Percentiles rank a stretch among this genome's conserved stretches.
Conservation (phyloP, 2,888 invertebrate species). For the Teleiodes luculella region DNA sequence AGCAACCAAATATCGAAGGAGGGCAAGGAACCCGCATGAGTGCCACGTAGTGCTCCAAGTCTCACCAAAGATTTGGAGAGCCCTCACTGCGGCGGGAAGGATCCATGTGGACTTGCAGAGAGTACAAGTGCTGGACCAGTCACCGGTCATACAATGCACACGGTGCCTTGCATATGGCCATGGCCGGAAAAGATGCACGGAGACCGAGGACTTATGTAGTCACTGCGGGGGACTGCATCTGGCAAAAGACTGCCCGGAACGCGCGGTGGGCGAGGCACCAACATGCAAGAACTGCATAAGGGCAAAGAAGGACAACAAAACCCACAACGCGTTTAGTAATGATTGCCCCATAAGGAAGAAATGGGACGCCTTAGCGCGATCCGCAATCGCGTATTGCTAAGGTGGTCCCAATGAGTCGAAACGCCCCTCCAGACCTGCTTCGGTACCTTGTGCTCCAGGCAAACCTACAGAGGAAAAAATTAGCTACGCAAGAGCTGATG, state of each 20-base stretch:
- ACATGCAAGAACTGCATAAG: background rate
- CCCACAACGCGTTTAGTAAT: background rate
- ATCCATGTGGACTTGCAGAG: conserved; percentile 2
- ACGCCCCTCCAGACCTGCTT: no score
- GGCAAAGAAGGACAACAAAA: background rate
- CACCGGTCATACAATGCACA: conserved; percentile 9
- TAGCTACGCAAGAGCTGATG: conserved; percentile 17
- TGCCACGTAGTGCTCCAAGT: background rate
- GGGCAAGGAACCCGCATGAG: background rate
- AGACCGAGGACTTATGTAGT: conserved; percentile 4
- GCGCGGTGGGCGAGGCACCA: background rate
- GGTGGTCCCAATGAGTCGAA: background rate
- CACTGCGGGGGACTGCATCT: conserved; percentile 15
- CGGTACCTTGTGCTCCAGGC: background rate
- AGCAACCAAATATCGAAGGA: background rate
- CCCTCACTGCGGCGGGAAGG: background rate
- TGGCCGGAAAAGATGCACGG: conserved; percentile 1
- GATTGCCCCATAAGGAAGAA: background rate
- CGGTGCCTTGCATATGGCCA: conserved; percentile 12
- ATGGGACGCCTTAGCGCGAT: background rate
- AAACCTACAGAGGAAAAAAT: conserved; percentile 14
- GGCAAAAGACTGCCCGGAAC: background rate
- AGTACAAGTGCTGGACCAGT: conserved; percentile 3
- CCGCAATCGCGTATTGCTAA: conserved; percentile 5
- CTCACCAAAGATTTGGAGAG: background rate